Conservation (phyloP, 2,888 invertebrate genomes). For the Lordiphosa fenestrarum region DNA sequence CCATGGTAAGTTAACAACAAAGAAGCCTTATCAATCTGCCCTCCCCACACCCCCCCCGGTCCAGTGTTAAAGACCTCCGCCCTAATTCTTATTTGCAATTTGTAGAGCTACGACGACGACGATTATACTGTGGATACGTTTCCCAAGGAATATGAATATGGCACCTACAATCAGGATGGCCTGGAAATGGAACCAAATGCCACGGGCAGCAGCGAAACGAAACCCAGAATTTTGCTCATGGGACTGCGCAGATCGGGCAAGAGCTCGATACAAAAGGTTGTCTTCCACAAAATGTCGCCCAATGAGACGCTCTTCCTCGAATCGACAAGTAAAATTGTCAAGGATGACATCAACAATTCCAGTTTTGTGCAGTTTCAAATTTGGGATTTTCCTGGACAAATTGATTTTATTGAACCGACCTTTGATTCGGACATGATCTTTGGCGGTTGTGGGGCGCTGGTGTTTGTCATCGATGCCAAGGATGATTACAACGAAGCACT, state of each 20-base stretch:
- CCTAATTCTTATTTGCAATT: conserved; percentile 16
- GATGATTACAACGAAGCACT: conserved; percentile 99
- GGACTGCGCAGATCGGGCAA: conserved; percentile 98
- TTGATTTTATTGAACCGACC: conserved; percentile 97
- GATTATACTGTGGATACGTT: conserved; percentile 85
- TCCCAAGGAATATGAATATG: conserved; percentile 96
- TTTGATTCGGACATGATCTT: conserved; percentile 98
- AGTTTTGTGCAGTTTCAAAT: conserved; percentile 99
- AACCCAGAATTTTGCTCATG: conserved; percentile 96
- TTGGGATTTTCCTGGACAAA: conserved; percentile 99
- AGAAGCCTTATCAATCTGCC: conserved; percentile 48
- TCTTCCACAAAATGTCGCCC: conserved; percentile 99
- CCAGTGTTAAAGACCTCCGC: conserved; percentile 14
- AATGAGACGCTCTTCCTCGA: conserved; percentile 99
- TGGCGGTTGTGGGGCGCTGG: conserved; percentile 97
- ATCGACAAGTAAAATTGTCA: conserved; percentile 98
- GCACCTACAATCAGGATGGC: conserved; percentile 89
- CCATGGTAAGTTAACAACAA: conserved; percentile 59
- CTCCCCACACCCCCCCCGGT: conserved; percentile 24
- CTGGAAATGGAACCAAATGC: conserved; percentile 64
- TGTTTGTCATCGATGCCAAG: conserved; percentile 99
- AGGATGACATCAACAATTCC: conserved; percentile 97
- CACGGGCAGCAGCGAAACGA: conserved; percentile 81
- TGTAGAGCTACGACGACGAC: conserved; percentile 82
- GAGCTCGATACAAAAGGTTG: conserved; percentile 99